Conservation (phyloP, 2,797 vertebrate genomes). For the Vipera latastei region DNA sequence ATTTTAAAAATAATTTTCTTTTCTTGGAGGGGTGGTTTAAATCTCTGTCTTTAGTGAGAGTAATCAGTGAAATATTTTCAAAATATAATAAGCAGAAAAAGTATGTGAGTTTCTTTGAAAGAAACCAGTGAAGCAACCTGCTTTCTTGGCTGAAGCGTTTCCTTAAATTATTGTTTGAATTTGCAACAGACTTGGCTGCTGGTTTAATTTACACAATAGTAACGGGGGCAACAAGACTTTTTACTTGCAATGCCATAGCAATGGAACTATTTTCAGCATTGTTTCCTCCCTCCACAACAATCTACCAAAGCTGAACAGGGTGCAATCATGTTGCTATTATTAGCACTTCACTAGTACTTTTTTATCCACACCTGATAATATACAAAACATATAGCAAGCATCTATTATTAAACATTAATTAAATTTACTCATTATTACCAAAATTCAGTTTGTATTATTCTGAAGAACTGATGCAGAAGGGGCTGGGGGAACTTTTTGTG, state of each 20-base stretch:
- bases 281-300: not conserved
- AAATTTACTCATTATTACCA: not conserved
- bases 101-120: not conserved
- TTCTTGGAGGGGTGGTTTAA: not conserved
- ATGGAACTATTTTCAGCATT: conserved; percentile 21
- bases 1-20: conserved; percentile 42
- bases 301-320: not conserved
- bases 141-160: not conserved
- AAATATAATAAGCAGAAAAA: not conserved
- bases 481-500: not conserved
- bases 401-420: not conserved
- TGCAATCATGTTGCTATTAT: conserved; percentile 2
- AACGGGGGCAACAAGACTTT: not conserved
- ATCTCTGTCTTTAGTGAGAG: not conserved
- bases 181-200: not conserved
- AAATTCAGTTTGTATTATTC: not conserved
- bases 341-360: not conserved
- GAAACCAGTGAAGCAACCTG: not conserved
- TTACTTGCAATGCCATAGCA: not conserved
- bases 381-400: not conserved
- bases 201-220: conserved; percentile 16
- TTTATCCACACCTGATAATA: not conserved
- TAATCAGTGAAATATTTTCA: rapidly evolving
- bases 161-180: not conserved
- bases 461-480: not conserved